Base-by-base conservation (phyloP, 1,140 invertebrate genomes). In the Drosophila ohnishii region DNA sequence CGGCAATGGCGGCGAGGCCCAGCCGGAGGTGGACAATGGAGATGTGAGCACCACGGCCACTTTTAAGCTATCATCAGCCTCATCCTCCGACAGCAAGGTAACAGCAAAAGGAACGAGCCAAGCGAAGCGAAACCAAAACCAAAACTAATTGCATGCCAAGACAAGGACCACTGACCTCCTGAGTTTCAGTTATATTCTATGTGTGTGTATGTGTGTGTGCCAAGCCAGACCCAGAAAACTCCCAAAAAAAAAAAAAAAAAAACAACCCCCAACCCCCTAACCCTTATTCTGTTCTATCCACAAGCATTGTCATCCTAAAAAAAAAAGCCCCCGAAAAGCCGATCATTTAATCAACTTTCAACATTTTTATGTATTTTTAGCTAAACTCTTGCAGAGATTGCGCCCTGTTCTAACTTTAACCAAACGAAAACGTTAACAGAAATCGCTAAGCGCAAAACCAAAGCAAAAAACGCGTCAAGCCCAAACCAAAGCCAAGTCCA, bases 331-430 rank as follows among this genome's bases (percentile, higher is more conserved):
- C 56, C 37, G 14, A 28, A 32, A 60, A 25, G 34, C 61, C 42
- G 61, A 63, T 50, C 77, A 85, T 78, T 60, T 85, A 81, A 78
- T 80, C 76, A 58, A 74, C 56, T 83, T 63, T 63, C 39, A 45
- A 69, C 77, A 78, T 82, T 78, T 88, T 67, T 88, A 80, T 89
- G 86, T 88, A 88, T 84, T 88, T 88, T 88, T 88, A 89, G 85
- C 80, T 88, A 75, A 80, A 80, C 77, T 84, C 70, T 88, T 80
- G 77, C 84, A 88, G 85, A 80, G 84, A 75, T 80, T 76, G 76
- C 84, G 74, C 61, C 71, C 73, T 55, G 51, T 70, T 84, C 79
- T 83, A 83, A 81, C 57, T 69, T 62, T 35, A 86, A 75, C 45
- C 75, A 75, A 76, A 76, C 56, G 8, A 53, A 58, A 75, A 25